Base-by-base conservation (phyloP, 2,113 vertebrate genomes). In the Brachirus orientalis region DNA sequence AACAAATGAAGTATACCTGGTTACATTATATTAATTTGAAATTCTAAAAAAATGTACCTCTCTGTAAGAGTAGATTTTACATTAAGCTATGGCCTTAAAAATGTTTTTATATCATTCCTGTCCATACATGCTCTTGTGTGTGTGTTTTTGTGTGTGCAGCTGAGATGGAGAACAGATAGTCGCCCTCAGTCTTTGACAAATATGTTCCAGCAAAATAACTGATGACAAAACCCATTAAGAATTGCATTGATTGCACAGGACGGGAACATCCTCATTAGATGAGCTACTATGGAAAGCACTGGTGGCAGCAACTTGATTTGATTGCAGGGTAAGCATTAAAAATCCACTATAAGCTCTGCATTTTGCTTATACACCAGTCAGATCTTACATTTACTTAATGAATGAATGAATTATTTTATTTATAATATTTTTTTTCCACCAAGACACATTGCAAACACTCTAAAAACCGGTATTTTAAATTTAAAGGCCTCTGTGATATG, bases 161-260 rank as follows among this genome's bases (percentile, higher is more conserved):
- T 46, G 45, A 46, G 43, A 47, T 10, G 4, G n/a, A 19, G 47
- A 20, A 10, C 47, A 12, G 47, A 11, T 10, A 22, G 18, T 52
- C 50, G 3, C 33, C 22, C 13, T 52, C 22, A 3, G 22, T 28
- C 28, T 28, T 28, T 38, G 53, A 38, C 53, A 38, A 55, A 11
- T 38, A 55, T 55, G 28, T 28, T 28, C 28, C 37, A 38, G 10
- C n/a, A 11, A 55, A 38, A 55, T 55, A 55, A 40, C 35, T n/a
- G 36, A 55, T 55, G 53, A 55, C 53, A 55, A 18, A 19, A 18
- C 53, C 16, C 36, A 55, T 55, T 55, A 38, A 19, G 17, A 7
- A 7, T 11, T 13, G 36, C 36, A n/a, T 38, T 18, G 53, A 55
- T 40, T 55, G 17, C 16, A 38, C 53, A 55, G 36, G 7, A 35